Percentiles rank a stretch among this genome's conserved stretches.
phyloP scores from a whole-genome alignment of 1,140 invertebrate genomes.

The Nasonia vitripennis region DNA sequence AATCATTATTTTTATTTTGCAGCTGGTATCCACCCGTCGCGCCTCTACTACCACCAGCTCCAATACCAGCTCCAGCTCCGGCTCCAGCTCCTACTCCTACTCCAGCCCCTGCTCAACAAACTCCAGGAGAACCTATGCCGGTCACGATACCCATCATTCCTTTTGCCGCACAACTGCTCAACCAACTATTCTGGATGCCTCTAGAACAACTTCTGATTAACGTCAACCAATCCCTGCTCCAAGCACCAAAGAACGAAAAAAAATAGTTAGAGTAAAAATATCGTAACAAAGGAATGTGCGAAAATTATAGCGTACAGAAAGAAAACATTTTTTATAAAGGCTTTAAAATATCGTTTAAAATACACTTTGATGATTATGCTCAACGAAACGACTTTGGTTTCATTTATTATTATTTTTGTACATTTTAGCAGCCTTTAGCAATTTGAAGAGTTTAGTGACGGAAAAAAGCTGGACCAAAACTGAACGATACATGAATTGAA shows the following conservation, averaged over 20 bases:
- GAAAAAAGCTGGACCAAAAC: too few relatives aligned
- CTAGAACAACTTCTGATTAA: not conserved
- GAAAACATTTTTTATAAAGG: too few relatives aligned
- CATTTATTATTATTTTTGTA: too few relatives aligned
- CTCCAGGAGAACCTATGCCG: not conserved
- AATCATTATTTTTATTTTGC: conserved; percentile 51
- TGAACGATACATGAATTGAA: too few relatives aligned
- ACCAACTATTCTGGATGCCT: not conserved
- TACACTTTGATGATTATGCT: too few relatives aligned
- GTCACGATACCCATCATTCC: not conserved
- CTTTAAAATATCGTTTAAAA: too few relatives aligned
- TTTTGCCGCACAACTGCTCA: not conserved
- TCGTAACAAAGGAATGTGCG: not conserved
- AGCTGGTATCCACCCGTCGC: not conserved
- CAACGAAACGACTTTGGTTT: too few relatives aligned
- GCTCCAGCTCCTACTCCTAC: not conserved
- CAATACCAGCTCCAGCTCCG: conserved; percentile 9
- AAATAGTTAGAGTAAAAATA: not conserved
- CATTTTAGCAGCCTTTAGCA: too few relatives aligned
- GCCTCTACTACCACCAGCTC: conserved; percentile 29
- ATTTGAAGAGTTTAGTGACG: too few relatives aligned
- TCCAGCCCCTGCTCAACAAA: not conserved
- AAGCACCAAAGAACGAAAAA: not conserved
- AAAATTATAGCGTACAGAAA: not conserved
- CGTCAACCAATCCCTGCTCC: not conserved